phyloP scores from a whole-genome alignment of 2,113 vertebrate genomes.

The Rhombomys opimus region DNA sequence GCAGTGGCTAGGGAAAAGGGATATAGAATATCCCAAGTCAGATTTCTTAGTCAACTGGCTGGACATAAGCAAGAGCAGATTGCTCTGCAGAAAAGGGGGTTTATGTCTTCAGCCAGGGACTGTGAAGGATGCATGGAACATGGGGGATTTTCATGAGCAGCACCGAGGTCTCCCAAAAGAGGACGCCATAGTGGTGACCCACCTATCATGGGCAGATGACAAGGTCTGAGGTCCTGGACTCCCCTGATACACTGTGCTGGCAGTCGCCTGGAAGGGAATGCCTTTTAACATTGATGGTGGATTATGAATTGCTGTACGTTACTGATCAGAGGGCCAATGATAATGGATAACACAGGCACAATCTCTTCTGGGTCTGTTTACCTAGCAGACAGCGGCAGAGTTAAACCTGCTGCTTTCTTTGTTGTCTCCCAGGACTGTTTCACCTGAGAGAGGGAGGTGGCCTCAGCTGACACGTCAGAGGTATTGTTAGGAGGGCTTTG shows the following conservation, averaged over 20 bases:
- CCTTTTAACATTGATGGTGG: not conserved
- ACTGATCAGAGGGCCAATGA: not conserved
- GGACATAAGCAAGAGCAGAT: not conserved
- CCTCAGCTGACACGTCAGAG: not conserved
- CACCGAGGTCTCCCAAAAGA: not conserved
- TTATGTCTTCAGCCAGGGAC: not conserved
- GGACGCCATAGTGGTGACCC: not conserved
- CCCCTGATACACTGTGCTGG: not conserved
- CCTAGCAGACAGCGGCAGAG: not conserved
- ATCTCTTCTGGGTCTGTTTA: not conserved
- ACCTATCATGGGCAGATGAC: not conserved
- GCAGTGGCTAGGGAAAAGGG: not conserved
- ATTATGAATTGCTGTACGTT: not conserved
- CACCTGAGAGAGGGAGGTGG: not conserved
- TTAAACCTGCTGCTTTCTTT: not conserved
- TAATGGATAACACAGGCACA: not conserved
- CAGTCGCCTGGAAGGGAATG: not conserved
- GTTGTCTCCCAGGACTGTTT: not conserved
- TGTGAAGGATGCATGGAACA: not conserved
- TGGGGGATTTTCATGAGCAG: accelerated
- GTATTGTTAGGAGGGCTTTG: not conserved
- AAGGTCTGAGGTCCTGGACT: not conserved
- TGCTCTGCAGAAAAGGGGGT: not conserved
- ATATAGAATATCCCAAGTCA: not conserved
- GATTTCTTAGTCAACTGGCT: not conserved